Percentiles rank a stretch among this genome's conserved stretches.
phyloP scores from a whole-genome alignment of 2,888 invertebrate genomes.

The Flabesymbios commensalis region DNA sequence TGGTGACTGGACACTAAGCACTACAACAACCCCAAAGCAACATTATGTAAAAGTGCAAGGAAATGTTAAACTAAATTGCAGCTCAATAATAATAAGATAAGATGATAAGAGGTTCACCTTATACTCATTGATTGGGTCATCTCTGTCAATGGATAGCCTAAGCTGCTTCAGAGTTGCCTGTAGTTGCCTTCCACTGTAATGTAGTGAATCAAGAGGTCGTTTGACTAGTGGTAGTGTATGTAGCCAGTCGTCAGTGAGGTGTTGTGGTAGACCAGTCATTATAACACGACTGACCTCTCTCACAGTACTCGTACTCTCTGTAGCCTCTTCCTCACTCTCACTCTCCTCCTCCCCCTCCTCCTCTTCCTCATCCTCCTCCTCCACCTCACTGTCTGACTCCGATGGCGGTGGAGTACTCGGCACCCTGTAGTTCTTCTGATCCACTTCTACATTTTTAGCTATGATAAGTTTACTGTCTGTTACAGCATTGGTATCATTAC shows the following conservation, averaged over 20 bases:
- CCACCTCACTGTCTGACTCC: background rate
- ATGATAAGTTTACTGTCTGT: too few species aligned
- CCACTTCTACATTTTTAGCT: too few species aligned
- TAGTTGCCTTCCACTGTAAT: slow-evolving; percentile 35
- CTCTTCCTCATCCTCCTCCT: background rate
- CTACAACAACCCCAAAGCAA: background rate
- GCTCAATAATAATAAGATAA: background rate
- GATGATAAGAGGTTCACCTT: slow-evolving; percentile 35
- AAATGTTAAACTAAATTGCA: background rate
- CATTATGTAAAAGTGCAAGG: background rate
- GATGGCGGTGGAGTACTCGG: too few species aligned
- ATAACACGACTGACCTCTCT: background rate
- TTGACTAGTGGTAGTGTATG: slow-evolving; percentile 40
- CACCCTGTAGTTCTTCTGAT: too few species aligned
- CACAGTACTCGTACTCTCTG: background rate
- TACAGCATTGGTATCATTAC: too few species aligned
- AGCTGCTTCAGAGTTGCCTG: slow-evolving; percentile 25
- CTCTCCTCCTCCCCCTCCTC: background rate
- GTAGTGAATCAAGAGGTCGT: slow-evolving; percentile 36
- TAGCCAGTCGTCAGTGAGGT: slow-evolving; percentile 41
- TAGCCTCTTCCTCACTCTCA: slow-evolving; percentile 2
- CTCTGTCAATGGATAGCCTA: slow-evolving; percentile 40
- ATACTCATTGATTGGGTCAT: slow-evolving; percentile 51
- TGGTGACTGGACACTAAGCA: background rate
- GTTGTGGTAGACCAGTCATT: slow-evolving; percentile 16